Conservation (phyloP, 2,797 vertebrate species). For the Chiroxiphia lanceolata region DNA sequence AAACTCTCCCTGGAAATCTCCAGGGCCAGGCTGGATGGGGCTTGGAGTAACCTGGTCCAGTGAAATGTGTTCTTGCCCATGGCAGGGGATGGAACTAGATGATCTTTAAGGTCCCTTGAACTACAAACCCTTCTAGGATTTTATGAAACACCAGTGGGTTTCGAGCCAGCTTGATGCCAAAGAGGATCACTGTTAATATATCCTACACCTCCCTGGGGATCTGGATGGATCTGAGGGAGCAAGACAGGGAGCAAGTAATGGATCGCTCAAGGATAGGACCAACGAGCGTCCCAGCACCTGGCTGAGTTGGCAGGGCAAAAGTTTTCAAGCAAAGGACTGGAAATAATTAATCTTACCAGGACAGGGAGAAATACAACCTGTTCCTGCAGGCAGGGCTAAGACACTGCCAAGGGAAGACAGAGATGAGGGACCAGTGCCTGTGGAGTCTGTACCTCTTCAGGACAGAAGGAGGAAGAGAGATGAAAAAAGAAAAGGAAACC, state of each 20-base stretch:
- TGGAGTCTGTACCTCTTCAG: background rate
- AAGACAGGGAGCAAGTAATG: background rate
- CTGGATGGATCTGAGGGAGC: background rate
- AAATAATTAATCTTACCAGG: background rate
- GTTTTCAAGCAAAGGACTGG: background rate
- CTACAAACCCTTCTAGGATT: background rate
- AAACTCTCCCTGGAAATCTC: background rate
- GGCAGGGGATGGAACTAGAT: background rate
- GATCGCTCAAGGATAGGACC: background rate
- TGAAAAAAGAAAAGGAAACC: too few species aligned
- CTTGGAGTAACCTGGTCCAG: background rate
- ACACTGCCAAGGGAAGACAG: background rate
- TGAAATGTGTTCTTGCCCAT: background rate
- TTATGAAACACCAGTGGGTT: background rate
- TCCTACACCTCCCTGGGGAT: too few species aligned
- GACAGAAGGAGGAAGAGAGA: too few species aligned
- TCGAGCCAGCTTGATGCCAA: background rate
- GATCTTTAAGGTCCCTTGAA: background rate
- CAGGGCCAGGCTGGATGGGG: background rate
- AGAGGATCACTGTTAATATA: background rate
- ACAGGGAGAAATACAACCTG: background rate
- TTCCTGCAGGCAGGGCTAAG: background rate
- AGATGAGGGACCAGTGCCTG: background rate
- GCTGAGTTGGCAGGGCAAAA: background rate
- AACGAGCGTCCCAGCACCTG: background rate